phyloP scores from a whole-genome alignment of 2,113 vertebrate genomes.

The Apus apus region DNA sequence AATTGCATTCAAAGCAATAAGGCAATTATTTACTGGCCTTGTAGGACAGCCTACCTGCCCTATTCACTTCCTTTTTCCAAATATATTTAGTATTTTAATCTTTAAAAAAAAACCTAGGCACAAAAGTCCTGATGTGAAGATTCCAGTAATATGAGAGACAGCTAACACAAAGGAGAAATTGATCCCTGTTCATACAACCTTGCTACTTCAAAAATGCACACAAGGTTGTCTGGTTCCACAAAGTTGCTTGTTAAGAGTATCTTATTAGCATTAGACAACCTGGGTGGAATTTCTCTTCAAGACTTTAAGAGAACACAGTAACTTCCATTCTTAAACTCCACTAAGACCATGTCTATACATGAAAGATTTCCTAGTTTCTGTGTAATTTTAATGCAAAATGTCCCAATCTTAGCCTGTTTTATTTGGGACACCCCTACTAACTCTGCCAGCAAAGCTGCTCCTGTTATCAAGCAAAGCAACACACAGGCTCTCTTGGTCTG shows the following conservation, averaged over 20 bases:
- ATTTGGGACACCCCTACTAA: not conserved
- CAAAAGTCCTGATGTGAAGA: not conserved
- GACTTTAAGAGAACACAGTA: not conserved
- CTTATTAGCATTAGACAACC: not conserved
- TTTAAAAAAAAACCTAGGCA: not conserved
- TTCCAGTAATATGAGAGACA: not conserved
- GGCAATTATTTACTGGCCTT: not conserved
- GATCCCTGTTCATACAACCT: not conserved
- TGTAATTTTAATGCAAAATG: not conserved
- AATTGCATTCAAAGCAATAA: not conserved
- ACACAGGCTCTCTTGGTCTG: rapidly evolving
- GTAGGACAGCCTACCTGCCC: not conserved
- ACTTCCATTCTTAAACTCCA: not conserved
- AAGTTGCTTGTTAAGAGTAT: not conserved
- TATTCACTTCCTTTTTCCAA: not conserved
- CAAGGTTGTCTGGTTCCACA: not conserved
- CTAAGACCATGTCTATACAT: not conserved
- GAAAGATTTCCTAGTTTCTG: not conserved
- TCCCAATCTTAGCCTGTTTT: not conserved
- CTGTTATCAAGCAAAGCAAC: not conserved
- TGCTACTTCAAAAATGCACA: not conserved
- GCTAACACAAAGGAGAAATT: not conserved
- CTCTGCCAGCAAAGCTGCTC: not conserved
- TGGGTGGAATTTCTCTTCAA: not conserved
- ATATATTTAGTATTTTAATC: not conserved